phyloP scores from a whole-genome alignment of 1,140 invertebrate genomes.

The Armadillidium nasatum region DNA sequence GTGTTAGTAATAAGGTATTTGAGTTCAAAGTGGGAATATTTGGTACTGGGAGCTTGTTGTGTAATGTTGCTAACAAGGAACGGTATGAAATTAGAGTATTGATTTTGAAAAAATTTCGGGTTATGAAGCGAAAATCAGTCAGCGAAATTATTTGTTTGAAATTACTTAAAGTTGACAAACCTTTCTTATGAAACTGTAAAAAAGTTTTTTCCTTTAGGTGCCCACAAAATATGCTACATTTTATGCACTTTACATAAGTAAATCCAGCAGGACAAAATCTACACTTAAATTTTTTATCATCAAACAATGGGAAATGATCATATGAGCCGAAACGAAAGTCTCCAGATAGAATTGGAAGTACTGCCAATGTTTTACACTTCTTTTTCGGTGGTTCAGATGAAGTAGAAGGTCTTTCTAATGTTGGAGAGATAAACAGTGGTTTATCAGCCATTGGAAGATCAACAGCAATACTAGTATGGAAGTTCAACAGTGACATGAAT shows the following conservation, averaged over 20 bases:
- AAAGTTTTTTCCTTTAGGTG: neutral
- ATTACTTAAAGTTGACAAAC: no score
- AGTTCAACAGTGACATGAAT: constrained; percentile 3
- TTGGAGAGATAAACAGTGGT: neutral
- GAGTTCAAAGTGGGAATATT: no score
- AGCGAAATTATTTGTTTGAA: no score
- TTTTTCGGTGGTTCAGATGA: neutral
- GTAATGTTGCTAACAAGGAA: no score
- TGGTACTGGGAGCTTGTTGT: no score
- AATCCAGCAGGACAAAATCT: neutral
- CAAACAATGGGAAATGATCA: neutral
- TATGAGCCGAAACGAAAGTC: neutral
- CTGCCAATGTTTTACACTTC: neutral
- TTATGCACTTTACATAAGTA: neutral
- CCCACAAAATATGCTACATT: neutral
- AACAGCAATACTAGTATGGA: neutral
- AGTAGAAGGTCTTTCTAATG: neutral
- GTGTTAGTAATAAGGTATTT: no score
- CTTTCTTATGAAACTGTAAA: neutral
- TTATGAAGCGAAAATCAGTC: no score
- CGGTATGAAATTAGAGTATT: no score
- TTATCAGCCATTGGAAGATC: neutral
- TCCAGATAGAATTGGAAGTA: neutral
- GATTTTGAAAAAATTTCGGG: no score
- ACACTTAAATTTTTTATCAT: neutral